phyloP scores from a whole-genome alignment of 1,140 invertebrate genomes.

The Mesaphorura yosii region DNA sequence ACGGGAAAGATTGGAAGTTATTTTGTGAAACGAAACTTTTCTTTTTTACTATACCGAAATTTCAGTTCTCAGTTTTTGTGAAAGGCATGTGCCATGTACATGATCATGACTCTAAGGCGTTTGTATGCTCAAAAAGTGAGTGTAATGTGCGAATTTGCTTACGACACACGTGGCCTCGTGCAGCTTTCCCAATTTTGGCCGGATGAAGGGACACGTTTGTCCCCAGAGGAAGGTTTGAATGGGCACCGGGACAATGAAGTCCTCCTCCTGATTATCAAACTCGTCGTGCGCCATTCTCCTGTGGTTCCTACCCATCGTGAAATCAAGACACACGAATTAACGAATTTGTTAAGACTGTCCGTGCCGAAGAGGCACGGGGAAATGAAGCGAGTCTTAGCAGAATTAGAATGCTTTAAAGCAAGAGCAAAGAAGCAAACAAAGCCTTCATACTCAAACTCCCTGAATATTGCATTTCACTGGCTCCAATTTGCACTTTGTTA shows the following conservation, averaged over 20 bases:
- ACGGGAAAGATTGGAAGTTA: too few species aligned
- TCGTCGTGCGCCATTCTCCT: not conserved
- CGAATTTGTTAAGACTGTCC: not conserved
- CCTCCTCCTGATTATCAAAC: slow-evolving; percentile 44
- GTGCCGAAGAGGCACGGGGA: not conserved
- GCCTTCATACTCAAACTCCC: not conserved
- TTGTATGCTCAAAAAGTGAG: too few species aligned
- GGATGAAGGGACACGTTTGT: slow-evolving; percentile 83
- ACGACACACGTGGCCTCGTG: slow-evolving; percentile 96
- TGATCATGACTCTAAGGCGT: too few species aligned
- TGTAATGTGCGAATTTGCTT: too few species aligned
- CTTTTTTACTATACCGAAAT: not conserved
- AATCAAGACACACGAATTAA: not conserved
- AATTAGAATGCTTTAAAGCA: too few species aligned
- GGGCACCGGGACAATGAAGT: slow-evolving; percentile 75
- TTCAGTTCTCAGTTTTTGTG: too few species aligned
- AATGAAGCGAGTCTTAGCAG: slow-evolving; percentile 1
- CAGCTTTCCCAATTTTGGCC: slow-evolving; percentile 85
- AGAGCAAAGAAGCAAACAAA: too few species aligned
- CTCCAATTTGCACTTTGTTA: too few species aligned
- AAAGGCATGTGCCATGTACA: too few species aligned
- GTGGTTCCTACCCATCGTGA: not conserved
- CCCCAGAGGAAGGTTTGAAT: slow-evolving; percentile 97
- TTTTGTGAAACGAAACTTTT: slow-evolving; percentile 10
- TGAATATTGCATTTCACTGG: not conserved